These are phyloP conservation scores for Hypolimnas misippus DNA, from an alignment of 2,888 invertebrate genomes.

Conservation along the genomic window DNA sequence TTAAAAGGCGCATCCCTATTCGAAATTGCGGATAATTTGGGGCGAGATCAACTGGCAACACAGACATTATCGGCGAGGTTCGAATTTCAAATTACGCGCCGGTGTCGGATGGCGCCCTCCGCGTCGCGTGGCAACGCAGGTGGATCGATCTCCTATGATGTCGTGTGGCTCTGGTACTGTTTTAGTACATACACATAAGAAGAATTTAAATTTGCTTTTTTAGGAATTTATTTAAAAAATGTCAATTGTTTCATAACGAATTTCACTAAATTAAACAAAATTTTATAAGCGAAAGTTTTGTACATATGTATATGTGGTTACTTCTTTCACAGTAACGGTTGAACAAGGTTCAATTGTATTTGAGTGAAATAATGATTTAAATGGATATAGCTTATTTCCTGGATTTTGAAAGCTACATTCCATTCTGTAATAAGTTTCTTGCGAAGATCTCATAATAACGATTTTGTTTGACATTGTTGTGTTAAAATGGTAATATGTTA, in stretches of 20 bases:
- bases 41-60: slow-evolving; percentile 59
- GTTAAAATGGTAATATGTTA: no score
- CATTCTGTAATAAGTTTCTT: no score
- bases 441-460: no score
- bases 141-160: slow-evolving; percentile 71
- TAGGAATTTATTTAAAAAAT: no score
- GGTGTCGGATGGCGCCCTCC: slow-evolving; percentile 80
- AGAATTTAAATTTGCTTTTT: neutral
- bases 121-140: slow-evolving; percentile 79
- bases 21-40: slow-evolving; percentile 68
- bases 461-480: no score
- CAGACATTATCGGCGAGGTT: slow-evolving; percentile 76
- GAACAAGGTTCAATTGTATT: neutral
- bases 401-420: no score
- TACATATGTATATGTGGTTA: no score
- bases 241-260: neutral
- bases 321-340: no score
- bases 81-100: slow-evolving; percentile 82
- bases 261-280: neutral
- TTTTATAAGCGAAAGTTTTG: no score
- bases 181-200: neutral
- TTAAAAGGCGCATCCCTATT: slow-evolving; percentile 51
- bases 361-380: no score
- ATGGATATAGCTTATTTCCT: no score
- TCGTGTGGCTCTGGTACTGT: slow-evolving; percentile 46